Percentiles rank a stretch among this genome's conserved stretches.
Conservation (phyloP, 2,888 invertebrate species). For the Lumbricus terrestris region DNA sequence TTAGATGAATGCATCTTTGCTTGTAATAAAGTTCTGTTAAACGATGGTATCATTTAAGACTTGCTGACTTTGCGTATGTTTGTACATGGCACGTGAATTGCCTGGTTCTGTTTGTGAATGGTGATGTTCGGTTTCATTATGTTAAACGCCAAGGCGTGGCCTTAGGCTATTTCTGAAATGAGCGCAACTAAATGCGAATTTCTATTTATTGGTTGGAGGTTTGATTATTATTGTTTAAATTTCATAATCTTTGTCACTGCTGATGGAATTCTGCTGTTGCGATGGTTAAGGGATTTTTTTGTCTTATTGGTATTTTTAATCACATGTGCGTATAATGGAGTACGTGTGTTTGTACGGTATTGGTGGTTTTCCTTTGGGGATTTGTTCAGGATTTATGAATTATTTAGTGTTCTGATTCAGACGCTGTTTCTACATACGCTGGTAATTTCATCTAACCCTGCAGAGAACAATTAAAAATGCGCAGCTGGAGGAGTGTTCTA, state of each 20-base stretch:
- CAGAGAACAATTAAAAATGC: neutral
- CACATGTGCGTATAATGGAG: neutral
- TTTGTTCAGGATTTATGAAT: neutral
- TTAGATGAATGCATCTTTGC: neutral
- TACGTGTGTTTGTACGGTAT: neutral
- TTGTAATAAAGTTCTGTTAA: neutral
- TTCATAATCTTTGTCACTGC: neutral
- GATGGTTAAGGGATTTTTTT: neutral
- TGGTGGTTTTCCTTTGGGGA: neutral
- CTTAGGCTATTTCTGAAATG: neutral
- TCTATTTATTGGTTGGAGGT: neutral
- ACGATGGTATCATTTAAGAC: neutral
- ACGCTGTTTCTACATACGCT: neutral
- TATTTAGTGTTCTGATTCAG: neutral
- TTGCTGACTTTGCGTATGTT: neutral
- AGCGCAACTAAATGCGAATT: neutral
- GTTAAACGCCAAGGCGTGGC: neutral
- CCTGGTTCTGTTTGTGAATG: neutral
- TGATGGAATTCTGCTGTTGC: constrained; percentile 3
- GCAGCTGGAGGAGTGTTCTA: neutral
- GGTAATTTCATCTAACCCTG: neutral
- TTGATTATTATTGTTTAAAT: neutral
- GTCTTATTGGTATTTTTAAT: neutral
- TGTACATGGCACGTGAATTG: neutral
- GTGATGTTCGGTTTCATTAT: neutral